Evolutionary conservation across 2,113 vertebrate genomes (phyloP).

Genomic region (Rhinolophus sinicus): DNA sequence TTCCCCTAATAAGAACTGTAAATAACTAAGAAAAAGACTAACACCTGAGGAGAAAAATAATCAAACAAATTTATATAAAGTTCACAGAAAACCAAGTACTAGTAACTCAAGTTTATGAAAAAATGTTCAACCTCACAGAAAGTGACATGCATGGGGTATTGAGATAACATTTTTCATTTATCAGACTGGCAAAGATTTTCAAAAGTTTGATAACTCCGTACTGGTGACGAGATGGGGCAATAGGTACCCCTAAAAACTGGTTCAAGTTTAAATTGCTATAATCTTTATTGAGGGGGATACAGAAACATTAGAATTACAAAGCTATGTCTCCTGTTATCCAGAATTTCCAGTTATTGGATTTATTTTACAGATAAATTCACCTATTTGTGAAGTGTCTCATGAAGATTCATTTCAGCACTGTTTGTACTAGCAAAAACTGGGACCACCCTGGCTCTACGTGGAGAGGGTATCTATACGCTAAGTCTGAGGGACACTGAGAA

Average conservation of each 20-base stretch:
- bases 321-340: not conserved
- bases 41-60: not conserved
- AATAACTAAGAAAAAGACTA: not conserved
- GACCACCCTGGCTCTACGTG: not conserved
- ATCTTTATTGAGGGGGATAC: not conserved
- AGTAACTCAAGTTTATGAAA: not conserved
- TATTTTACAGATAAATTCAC: not conserved
- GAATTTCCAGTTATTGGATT: conserved; percentile 9
- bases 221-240: not conserved
- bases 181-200: not conserved
- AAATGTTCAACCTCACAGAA: not conserved
- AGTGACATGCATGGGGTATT: not conserved
- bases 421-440: not conserved
- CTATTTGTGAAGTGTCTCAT: not conserved
- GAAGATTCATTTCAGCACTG: not conserved
- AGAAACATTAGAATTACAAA: not conserved
- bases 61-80: not conserved
- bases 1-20: not conserved
- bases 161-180: not conserved
- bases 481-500: not conserved
- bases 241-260: not conserved
- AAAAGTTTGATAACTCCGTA: not conserved
- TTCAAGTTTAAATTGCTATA: not conserved
- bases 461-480: not conserved
- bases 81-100: not conserved